phyloP scores from a whole-genome alignment of 2,113 vertebrate genomes.

The Callocephalon fimbriatum region DNA sequence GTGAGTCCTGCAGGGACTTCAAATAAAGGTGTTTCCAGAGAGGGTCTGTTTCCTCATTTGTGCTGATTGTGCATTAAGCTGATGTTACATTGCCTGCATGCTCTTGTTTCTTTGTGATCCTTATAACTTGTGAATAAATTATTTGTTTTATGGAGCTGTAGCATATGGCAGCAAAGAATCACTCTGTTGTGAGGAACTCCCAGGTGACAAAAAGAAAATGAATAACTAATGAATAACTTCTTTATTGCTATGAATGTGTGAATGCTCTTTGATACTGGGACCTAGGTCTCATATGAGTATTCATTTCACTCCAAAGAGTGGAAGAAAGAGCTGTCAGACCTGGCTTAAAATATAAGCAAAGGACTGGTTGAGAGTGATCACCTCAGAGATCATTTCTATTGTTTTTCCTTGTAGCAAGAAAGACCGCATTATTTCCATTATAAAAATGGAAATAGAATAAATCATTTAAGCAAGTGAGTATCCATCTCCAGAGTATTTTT shows the following conservation, averaged over 20 bases:
- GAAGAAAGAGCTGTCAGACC: background rate
- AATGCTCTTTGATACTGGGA: background rate
- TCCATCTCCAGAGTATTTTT: background rate
- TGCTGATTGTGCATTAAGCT: background rate
- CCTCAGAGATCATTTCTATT: background rate
- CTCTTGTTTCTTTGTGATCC: background rate
- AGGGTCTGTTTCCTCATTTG: background rate
- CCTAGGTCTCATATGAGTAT: background rate
- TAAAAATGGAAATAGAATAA: background rate
- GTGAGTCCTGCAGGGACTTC: background rate
- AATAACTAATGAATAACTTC: background rate
- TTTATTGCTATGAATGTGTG: background rate
- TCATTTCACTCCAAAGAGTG: background rate
- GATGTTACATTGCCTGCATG: background rate
- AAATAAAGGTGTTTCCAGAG: background rate
- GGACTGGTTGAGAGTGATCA: background rate
- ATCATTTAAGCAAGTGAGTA: background rate
- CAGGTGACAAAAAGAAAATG: conserved; percentile 16
- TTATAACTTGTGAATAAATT: conserved; percentile 17
- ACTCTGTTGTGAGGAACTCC: background rate
- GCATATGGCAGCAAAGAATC: conserved; percentile 29
- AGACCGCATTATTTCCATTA: background rate
- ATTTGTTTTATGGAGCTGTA: conserved; percentile 43
- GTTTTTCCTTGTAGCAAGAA: background rate
- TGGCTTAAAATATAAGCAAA: background rate